Evolutionary conservation across 2,888 invertebrate species (phyloP), one percentile per base, ranked within the genome.

Genomic region (Plebejus argus): DNA sequence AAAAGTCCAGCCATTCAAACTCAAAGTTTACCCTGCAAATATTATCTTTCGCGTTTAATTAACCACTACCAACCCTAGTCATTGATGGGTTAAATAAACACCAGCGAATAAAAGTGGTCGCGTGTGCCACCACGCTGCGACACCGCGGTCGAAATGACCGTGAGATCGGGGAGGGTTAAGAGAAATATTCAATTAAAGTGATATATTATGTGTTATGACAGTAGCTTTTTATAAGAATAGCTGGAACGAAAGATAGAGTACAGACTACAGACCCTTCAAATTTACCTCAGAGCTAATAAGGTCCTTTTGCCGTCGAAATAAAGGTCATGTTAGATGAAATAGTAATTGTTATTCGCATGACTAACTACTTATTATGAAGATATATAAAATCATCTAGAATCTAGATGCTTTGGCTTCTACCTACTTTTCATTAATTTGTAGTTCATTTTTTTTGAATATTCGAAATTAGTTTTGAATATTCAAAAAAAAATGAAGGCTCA

Each of bases 21-120:
- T 58, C 2, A 20, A 20, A 58, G 58, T 58, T 58, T 58, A 18
- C 2, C 15, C 58, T 20, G 58, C 58, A 20, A 20, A 58, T 58
- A 20, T 20, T 58, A 1, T 20, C 23, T 28, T 15, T 66, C 66
- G 6, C 28, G 28, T 33, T 33, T 66, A 66, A 66, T 66, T 66
- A 66, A 28, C 15, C 66, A 28, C 66, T 45, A 8, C 12, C 72
- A 72, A 45, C 72, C 72, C 72, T 72, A 72, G 12, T 12, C 20
- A 66, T 15, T 72, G 72, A 15, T 39, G 20, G 45, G 35, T 20
- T 87, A 88, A 87, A 89, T 89, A 90, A 91, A 92, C 89, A 90
- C 84, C 87, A 85, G 86, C 84, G 86, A 86, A 89, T 89, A 88
- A 89, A 90, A 89, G 87, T 86, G 84, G 92, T 88, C 93, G 91